phyloP scores from a whole-genome alignment of 2,888 invertebrate genomes.

The Thymelicus acteon region DNA sequence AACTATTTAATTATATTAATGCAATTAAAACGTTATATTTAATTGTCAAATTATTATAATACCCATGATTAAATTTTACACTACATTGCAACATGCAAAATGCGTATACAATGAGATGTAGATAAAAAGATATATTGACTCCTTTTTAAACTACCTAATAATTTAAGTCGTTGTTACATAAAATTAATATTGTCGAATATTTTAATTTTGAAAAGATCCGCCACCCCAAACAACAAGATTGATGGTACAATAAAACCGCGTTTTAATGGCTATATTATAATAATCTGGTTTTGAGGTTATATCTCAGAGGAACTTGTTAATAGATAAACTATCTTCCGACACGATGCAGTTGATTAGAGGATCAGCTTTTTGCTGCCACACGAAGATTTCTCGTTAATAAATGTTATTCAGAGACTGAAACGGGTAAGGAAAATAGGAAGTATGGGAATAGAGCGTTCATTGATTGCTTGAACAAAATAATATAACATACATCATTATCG shows the following conservation, averaged over 20 bases:
- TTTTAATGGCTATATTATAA: conserved; percentile 72
- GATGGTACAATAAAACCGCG: conserved; percentile 79
- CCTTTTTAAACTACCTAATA: neutral
- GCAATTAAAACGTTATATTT: too few relatives aligned
- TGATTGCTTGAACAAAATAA: too few relatives aligned
- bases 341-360: conserved; percentile 74
- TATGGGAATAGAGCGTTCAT: too few relatives aligned
- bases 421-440: too few relatives aligned
- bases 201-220: conserved; percentile 40
- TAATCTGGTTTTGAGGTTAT: conserved; percentile 78
- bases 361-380: conserved; percentile 34
- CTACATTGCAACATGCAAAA: too few relatives aligned
- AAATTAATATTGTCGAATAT: neutral
- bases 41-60: too few relatives aligned
- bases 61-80: too few relatives aligned
- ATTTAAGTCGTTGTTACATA: neutral
- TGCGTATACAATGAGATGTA: too few relatives aligned
- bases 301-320: conserved; percentile 77
- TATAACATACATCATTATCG: too few relatives aligned
- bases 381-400: neutral
- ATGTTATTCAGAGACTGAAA: too few relatives aligned
- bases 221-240: conserved; percentile 73
- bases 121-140: neutral
- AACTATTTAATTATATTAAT: too few relatives aligned
- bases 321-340: conserved; percentile 75